Conservation (phyloP, 1,140 invertebrate genomes). For the Lepidurus packardi region DNA sequence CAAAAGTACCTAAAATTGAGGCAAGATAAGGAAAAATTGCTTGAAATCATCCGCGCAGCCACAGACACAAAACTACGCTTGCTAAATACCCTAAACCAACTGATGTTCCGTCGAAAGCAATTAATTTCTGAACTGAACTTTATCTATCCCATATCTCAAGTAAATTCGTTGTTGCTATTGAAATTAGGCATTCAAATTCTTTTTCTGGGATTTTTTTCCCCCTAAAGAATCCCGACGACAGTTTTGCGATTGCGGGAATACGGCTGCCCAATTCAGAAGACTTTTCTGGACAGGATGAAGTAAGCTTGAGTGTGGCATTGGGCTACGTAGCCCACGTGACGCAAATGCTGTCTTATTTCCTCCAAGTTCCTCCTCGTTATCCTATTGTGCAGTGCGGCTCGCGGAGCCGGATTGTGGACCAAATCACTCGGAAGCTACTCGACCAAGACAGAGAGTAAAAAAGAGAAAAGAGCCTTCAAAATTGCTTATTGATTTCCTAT, state of each 20-base stretch:
- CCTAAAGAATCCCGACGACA: conserved; percentile 50
- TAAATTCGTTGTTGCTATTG: conserved; percentile 36
- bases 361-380: conserved; percentile 74
- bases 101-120: conserved; percentile 56
- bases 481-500: conserved; percentile 16
- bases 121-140: conserved; percentile 56
- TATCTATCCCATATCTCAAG: conserved; percentile 58
- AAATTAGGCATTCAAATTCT: neutral
- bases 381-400: conserved; percentile 69
- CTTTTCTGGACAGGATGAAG: conserved; percentile 57
- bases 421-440: conserved; percentile 61
- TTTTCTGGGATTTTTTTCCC: conserved; percentile 30
- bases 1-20: conserved; percentile 53
- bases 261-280: conserved; percentile 67
- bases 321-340: conserved; percentile 75
- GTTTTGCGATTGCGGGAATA: conserved; percentile 62
- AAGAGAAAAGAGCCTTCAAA: neutral
- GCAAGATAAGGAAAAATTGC: conserved; percentile 54
- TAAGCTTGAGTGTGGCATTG: conserved; percentile 64
- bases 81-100: conserved; percentile 53
- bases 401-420: conserved; percentile 66
- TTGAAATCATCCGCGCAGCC: conserved; percentile 52
- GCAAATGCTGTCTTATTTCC: conserved; percentile 69
- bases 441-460: conserved; percentile 70
- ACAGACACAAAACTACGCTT: conserved; percentile 54